Evolutionary conservation across 2,797 vertebrate species (phyloP), one percentile per base, ranked within the genome.

Genomic region (Oreortyx pictus): DNA sequence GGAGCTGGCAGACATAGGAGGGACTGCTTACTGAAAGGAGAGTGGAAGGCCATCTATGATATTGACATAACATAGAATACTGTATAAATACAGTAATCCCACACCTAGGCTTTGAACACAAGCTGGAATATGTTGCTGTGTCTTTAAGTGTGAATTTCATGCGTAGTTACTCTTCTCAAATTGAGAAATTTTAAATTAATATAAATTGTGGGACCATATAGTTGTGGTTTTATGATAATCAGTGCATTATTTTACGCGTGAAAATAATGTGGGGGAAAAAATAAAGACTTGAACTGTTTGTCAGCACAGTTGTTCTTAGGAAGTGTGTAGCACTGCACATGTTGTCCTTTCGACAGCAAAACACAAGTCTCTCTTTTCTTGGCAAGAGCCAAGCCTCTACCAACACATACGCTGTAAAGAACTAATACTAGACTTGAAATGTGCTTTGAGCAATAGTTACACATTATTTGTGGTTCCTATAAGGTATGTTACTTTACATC

Each of bases 281-380:
- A 29, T 22, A 18, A 74, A 41, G 0, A 0, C 50, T 60, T 68
- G 64, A 85, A 2, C 24, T 68, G 3, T 6, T 35, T 80, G 8
- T 11, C 2, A 24, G 14, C 18, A 18, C 14, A 72, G 8, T 7
- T 71, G 20, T n/a, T 85, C 6, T 8, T 56, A 33, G 37, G 52
- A 54, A 14, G 1, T 52, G 11, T 74, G 66, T 4, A 79, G 23
- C 6, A 14, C 43, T 74, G 9, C 2, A 7, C 2, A 2, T 2
- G 0, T 56, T 86, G 35, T 88, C 23, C 6, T 75, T 49, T 19
- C 5, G 6, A 18, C 10, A 39, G 16, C 59, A 64, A 64, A 64
- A 43, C 13, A 14, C 39, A 22, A 10, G 29, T 33, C 5, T 17
- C 59, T 57, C 68, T 23, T 7, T 52, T 10, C n/a, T 35, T 73